Evolutionary conservation across 2,888 invertebrate genomes (phyloP).

Genomic region (Ligdia adustata): DNA sequence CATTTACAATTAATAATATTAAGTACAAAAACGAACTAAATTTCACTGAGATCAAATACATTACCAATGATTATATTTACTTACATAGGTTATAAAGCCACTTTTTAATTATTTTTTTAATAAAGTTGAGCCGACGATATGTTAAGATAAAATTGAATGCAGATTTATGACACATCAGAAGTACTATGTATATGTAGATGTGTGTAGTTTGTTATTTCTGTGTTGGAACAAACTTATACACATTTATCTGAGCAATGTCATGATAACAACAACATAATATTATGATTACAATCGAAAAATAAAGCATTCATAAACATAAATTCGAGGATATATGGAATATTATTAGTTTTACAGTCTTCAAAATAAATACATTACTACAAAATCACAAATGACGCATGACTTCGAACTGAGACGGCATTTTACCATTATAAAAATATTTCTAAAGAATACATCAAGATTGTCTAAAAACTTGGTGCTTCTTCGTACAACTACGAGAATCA

Average conservation of each 20-base stretch:
- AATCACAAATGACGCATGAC: conserved; percentile 1
- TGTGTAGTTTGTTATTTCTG: too few relatives aligned
- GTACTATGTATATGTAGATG: too few relatives aligned
- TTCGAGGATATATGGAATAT: conserved; percentile 47
- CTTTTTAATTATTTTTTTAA: neutral
- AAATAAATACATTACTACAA: conserved; percentile 20
- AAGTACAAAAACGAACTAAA: conserved; percentile 32
- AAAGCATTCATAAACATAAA: conserved; percentile 33
- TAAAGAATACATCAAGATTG: too few relatives aligned
- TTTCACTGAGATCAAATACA: conserved; percentile 48
- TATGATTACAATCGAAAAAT: neutral
- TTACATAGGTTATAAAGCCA: neutral
- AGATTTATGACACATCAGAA: too few relatives aligned
- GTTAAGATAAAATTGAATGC: conserved; percentile 7
- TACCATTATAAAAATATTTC: too few relatives aligned
- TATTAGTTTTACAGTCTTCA: conserved; percentile 42
- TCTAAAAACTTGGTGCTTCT: too few relatives aligned
- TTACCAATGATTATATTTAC: conserved; percentile 31
- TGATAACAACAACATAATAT: too few relatives aligned
- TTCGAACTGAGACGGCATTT: too few relatives aligned
- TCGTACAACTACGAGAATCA: too few relatives aligned
- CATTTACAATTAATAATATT: conserved; percentile 22
- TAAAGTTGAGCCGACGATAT: conserved; percentile 1
- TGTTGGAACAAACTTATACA: neutral
- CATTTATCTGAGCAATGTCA: too few relatives aligned